These are phyloP conservation scores for Synaphobranchus kaupii DNA, from an alignment of 2,797 vertebrate genomes.

Conservation along the genomic window DNA sequence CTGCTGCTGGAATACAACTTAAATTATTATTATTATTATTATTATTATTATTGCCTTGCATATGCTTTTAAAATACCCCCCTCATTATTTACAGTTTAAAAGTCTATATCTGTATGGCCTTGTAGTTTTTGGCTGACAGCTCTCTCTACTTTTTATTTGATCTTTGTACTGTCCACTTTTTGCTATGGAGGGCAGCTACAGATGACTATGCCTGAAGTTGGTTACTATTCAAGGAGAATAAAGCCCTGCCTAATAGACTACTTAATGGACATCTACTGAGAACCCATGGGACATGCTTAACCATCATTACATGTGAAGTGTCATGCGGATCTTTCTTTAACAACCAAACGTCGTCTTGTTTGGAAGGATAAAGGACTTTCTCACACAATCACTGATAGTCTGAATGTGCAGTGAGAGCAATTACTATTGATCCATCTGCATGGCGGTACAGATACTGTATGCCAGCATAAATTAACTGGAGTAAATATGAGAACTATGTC, in stretches of 20 bases:
- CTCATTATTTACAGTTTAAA: not conserved
- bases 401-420: slow-evolving; percentile 24
- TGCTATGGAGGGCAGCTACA: not conserved
- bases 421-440: slow-evolving; percentile 28
- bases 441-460: slow-evolving; percentile 17
- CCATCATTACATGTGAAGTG: slow-evolving; percentile 18
- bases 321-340: slow-evolving; percentile 8
- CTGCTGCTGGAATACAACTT: not conserved
- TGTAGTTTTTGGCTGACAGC: not conserved
- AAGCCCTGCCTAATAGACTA: not conserved
- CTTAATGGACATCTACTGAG: slow-evolving; percentile 8
- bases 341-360: slow-evolving; percentile 29
- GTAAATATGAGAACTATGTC: slow-evolving; percentile 20
- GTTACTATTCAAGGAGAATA: slow-evolving; percentile 4
- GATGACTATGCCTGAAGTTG: not conserved
- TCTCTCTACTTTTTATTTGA: not conserved
- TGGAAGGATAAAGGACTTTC: slow-evolving; percentile 22
- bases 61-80: not conserved
- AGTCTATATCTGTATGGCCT: too few species aligned
- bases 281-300: slow-evolving; percentile 26
- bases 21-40: not conserved
- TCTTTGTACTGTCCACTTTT: not conserved
- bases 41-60: too few species aligned
- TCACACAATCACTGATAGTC: slow-evolving; percentile 20
- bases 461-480: slow-evolving; percentile 26